Evolutionary conservation across 2,113 vertebrate species (phyloP), one percentile per base, ranked within the genome.

Genomic region (Oncorhynchus gorbuscha): DNA sequence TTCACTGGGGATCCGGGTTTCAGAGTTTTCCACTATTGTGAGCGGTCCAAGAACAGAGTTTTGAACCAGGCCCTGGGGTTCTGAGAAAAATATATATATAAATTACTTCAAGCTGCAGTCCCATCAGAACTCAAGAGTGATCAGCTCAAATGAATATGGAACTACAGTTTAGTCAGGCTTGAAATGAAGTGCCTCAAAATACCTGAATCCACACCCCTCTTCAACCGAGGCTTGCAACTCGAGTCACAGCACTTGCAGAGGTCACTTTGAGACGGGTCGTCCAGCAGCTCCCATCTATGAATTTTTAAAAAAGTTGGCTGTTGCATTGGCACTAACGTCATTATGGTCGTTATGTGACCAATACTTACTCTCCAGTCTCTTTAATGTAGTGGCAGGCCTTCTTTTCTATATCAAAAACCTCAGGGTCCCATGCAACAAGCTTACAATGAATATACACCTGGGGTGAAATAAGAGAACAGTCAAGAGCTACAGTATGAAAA

Each of bases 391-490:
- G 89, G 69, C 94, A 95, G 3, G 93, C 85, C 64, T 96, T 95
- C 83, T 86, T 94, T 1, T 5, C 77, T 66, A 88, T 70, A 0
- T 83, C 79, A 5, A 88, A 22, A n/a, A 7, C 7, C 0, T 85
- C 73, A 20, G 92, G 92, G 70, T 95, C 93, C 94, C 94, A 95
- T 0, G 88, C 89, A 0, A 88, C 64, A 75, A 93, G 73, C 5
- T 90, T 92, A 73, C 91, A 93, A 61, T 94, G 93, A 58, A 94
- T 89, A 76, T 91, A 95, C 2, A 94, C 83, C 95, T 96, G 73
- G 18, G 8, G 20, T 45, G 39, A 81, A 2, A 28, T 24, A 12
- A 67, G 1, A 2, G 12, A 7, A 14, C 0, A 18, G 1, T 24
- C 16, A 73, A 4, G 9, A 26, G 11, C 1, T n/a, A 48, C 18